Conservation (phyloP, 2,113 vertebrate species). For the Siniperca knerii region DNA sequence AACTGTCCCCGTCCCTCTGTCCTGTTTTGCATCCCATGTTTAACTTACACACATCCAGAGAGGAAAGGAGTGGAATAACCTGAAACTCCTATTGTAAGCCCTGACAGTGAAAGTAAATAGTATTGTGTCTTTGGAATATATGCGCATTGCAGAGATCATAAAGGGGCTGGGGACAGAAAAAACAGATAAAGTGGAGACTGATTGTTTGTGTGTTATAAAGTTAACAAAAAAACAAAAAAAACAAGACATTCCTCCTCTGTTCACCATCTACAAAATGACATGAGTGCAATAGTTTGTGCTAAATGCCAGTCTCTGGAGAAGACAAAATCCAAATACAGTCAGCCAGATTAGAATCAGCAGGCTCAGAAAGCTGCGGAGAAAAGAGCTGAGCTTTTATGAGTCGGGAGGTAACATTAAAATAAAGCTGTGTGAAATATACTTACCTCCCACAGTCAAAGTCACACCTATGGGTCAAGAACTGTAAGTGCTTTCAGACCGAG, state of each 20-base stretch:
- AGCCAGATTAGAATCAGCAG: conserved; percentile 3
- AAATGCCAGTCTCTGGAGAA: not conserved
- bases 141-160: not conserved
- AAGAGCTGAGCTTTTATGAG: conserved; percentile 12
- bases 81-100: too few relatives aligned
- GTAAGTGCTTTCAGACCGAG: not conserved
- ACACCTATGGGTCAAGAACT: conserved; percentile 5
- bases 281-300: not conserved
- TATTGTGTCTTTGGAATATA: not conserved
- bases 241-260: not conserved
- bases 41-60: not conserved
- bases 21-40: conserved; percentile 1
- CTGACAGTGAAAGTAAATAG: too few relatives aligned
- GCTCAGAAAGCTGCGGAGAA: not conserved
- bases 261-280: not conserved
- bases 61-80: not conserved
- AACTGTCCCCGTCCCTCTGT: not conserved
- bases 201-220: not conserved
- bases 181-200: not conserved
- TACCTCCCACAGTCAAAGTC: conserved; percentile 4
- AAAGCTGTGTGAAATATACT: not conserved
- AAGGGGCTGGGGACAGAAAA: not conserved
- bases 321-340: not conserved
- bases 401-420: not conserved
- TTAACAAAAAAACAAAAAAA: not conserved